Conservation (phyloP, 2,888 invertebrate species). For the Lamellibrachia satsuma region DNA sequence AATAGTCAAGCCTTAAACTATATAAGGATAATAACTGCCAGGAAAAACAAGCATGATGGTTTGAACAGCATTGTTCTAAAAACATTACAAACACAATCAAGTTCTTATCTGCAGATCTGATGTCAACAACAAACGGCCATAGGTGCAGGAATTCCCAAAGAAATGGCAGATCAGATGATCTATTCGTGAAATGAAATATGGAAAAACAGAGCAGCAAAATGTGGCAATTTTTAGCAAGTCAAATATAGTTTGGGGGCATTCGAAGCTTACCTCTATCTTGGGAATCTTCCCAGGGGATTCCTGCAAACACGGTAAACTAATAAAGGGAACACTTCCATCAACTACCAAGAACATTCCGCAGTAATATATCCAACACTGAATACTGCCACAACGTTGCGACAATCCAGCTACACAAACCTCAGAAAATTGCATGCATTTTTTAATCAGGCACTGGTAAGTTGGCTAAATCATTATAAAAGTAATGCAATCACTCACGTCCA, state of each 20-base stretch:
- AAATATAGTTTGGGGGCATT: not conserved
- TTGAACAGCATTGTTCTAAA: no score
- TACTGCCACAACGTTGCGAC: no score
- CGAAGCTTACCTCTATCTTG: constrained; percentile 12
- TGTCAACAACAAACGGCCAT: not conserved
- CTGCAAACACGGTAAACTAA: constrained; percentile 1
- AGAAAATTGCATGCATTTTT: not conserved
- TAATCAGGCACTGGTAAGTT: not conserved
- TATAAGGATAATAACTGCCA: no score
- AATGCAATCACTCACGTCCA: not conserved
- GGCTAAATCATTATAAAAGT: not conserved
- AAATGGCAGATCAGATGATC: constrained; percentile 12
- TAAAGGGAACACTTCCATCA: not conserved
- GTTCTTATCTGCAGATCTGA: not conserved
- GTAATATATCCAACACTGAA: not conserved
- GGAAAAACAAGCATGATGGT: no score
- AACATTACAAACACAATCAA: not conserved
- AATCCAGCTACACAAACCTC: no score
- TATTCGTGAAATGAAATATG: not conserved
- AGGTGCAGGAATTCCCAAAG: not conserved
- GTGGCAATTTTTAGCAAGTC: not conserved
- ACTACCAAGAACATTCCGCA: not conserved
- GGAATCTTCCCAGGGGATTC: constrained; percentile 17
- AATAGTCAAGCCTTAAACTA: not conserved
- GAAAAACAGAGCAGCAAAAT: not conserved